Percentiles rank a stretch among this genome's conserved stretches.
Conservation (phyloP, 2,797 vertebrate genomes). For the Galago senegalensis region DNA sequence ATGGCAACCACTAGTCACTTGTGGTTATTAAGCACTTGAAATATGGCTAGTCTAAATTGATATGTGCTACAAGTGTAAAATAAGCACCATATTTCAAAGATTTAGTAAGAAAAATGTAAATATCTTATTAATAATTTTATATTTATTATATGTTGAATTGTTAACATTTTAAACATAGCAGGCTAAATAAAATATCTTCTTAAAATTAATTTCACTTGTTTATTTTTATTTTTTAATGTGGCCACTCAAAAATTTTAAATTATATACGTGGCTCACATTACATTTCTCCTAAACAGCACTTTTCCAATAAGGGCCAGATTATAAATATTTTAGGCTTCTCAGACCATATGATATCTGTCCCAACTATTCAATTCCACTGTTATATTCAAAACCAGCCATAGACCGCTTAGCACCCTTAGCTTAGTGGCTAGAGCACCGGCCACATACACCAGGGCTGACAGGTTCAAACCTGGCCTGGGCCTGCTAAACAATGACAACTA, state of each 20-base stretch:
- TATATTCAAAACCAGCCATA: constrained; percentile 18
- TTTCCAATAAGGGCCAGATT: constrained; percentile 10
- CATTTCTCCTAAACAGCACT: constrained; percentile 58
- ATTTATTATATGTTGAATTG: constrained; percentile 42
- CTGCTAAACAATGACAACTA: too few relatives aligned
- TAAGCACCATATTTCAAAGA: constrained; percentile 49
- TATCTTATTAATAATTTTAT: constrained; percentile 57
- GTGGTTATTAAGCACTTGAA: constrained; percentile 21
- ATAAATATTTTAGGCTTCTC: constrained; percentile 64
- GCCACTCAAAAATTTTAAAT: neutral
- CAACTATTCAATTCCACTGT: constrained; percentile 22
- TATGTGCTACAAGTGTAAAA: constrained; percentile 50
- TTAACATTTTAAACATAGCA: constrained; percentile 41
- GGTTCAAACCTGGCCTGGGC: too few relatives aligned
- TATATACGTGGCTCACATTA: constrained; percentile 6
- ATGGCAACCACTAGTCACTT: constrained; percentile 15
- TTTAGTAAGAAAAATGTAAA: constrained; percentile 47
- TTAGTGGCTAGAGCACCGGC: too few relatives aligned
- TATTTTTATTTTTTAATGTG: constrained; percentile 25
- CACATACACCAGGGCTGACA: too few relatives aligned
- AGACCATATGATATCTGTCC: neutral
- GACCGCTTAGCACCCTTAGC: too few relatives aligned
- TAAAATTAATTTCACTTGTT: constrained; percentile 61
- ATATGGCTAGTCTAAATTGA: constrained; percentile 48
- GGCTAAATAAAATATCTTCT: constrained; percentile 55